Conservation (phyloP, 2,888 invertebrate species). For the Syrphus vitripennis region DNA sequence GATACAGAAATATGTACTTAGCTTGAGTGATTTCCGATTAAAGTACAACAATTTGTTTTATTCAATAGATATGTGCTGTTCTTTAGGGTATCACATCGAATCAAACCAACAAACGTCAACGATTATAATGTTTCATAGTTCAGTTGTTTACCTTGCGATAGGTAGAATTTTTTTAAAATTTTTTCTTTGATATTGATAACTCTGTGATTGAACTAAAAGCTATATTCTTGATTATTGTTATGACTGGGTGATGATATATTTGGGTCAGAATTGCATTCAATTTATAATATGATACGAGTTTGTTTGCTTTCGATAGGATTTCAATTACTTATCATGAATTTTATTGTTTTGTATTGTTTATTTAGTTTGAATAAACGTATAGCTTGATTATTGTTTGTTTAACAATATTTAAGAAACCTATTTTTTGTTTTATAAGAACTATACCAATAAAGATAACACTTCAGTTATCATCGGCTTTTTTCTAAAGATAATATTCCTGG, state of each 20-base stretch:
- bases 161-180: background rate
- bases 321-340: background rate
- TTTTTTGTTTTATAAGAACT: background rate
- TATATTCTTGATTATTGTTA: background rate
- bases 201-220: background rate
- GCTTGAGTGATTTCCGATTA: background rate
- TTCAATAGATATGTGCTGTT: background rate
- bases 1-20: background rate
- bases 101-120: background rate
- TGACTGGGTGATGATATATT: background rate
- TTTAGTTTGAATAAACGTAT: background rate
- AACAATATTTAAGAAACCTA: background rate
- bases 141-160: slow-evolving; percentile 2
- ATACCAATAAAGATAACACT: background rate
- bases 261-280: background rate
- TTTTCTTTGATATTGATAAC: background rate
- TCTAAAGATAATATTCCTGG: too few relatives aligned
- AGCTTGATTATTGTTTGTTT: background rate
- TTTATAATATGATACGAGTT: background rate
- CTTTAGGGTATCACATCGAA: background rate
- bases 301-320: background rate
- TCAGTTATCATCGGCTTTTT: background rate
- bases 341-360: background rate
- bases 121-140: background rate
- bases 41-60: background rate